These are phyloP conservation scores for Phylloscopus trochiloides DNA, from an alignment of 2,113 vertebrate species.

Conservation along the genomic window DNA sequence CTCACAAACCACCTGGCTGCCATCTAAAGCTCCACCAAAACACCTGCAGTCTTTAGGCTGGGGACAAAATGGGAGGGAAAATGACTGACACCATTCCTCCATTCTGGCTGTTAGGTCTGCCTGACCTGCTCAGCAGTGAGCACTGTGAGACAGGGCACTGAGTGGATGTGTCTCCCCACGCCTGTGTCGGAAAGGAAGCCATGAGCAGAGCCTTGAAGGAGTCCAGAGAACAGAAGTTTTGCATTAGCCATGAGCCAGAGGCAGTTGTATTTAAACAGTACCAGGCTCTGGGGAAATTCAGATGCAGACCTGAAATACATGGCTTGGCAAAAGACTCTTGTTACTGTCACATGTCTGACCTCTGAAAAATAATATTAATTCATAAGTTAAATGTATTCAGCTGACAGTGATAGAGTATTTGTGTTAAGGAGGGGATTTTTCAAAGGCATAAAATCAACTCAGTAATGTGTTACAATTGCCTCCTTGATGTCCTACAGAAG, in stretches of 20 bases:
- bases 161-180: not conserved
- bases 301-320: constrained; percentile 1
- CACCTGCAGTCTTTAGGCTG: not conserved
- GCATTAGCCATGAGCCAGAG: not conserved
- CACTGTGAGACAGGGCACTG: not conserved
- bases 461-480: not conserved
- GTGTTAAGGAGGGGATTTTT: constrained; percentile 24
- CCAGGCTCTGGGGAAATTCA: constrained; percentile 14
- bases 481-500: not conserved
- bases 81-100: not conserved
- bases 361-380: constrained; percentile 50
- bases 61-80: not conserved
- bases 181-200: not conserved
- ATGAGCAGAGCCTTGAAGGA: not conserved
- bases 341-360: constrained; percentile 28
- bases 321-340: constrained; percentile 14
- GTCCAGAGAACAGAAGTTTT: constrained; percentile 3
- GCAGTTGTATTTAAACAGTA: not conserved
- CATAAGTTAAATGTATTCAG: constrained; percentile 25
- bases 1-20: not conserved
- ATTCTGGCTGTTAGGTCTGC: not conserved
- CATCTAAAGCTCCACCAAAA: not conserved
- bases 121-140: fast-evolving
- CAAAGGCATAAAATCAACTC: not conserved
- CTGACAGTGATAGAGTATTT: constrained; percentile 32